phyloP scores from a whole-genome alignment of 2,888 invertebrate species.

The Polylopha cassiicola region DNA sequence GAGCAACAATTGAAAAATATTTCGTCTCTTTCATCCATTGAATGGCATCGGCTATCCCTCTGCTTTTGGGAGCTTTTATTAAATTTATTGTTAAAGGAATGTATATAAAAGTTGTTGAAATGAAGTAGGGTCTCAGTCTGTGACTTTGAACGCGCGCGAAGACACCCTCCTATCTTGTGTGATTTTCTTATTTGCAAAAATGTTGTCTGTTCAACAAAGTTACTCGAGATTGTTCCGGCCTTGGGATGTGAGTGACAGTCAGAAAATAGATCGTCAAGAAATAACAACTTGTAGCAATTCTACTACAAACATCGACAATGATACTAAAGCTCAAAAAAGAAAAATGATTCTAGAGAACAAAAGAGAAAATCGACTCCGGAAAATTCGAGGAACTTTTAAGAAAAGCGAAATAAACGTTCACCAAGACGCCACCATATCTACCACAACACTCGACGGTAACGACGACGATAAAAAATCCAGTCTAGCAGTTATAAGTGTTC shows the following conservation, averaged over 20 bases:
- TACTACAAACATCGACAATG: slow-evolving; percentile 28
- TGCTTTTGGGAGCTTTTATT: slow-evolving; percentile 66
- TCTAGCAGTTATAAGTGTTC: slow-evolving; percentile 2
- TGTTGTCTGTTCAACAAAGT: slow-evolving; percentile 59
- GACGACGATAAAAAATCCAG: slow-evolving; percentile 35
- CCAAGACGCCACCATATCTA: slow-evolving; percentile 78
- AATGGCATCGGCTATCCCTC: slow-evolving; percentile 64
- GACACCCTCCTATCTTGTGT: slow-evolving; percentile 32
- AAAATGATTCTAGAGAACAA: slow-evolving; percentile 47
- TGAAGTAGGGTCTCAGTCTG: slow-evolving; percentile 66
- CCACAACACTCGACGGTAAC: slow-evolving; percentile 64
- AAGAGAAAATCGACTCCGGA: slow-evolving; percentile 61
- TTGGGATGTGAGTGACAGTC: slow-evolving; percentile 74
- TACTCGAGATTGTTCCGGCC: slow-evolving; percentile 78
- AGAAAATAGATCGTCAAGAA: slow-evolving; percentile 29
- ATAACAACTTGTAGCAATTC: slow-evolving; percentile 33
- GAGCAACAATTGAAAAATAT: slow-evolving; percentile 77
- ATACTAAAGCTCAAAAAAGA: slow-evolving; percentile 41
- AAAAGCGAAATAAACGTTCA: slow-evolving; percentile 49
- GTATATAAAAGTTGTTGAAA: slow-evolving; percentile 74
- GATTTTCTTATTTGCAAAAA: slow-evolving; percentile 34
- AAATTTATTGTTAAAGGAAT: slow-evolving; percentile 75
- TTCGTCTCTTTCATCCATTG: slow-evolving; percentile 73
- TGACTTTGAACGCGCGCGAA: slow-evolving; percentile 51
- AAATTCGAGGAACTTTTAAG: slow-evolving; percentile 65